These are phyloP conservation scores for Patella caerulea DNA, from an alignment of 2,888 invertebrate species.

Conservation along the genomic window DNA sequence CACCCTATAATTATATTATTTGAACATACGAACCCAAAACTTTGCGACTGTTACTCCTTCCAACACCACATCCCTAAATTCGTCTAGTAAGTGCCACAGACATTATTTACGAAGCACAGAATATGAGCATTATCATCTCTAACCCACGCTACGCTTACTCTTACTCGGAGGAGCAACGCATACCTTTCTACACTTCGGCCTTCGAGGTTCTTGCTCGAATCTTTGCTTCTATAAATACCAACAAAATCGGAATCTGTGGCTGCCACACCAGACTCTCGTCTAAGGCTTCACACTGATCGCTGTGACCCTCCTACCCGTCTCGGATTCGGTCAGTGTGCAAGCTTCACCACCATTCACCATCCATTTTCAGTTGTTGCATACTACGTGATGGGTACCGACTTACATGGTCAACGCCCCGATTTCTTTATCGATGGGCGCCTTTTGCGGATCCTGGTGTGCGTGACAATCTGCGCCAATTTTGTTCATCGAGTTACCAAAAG, in stretches of 20 bases:
- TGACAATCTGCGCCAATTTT: slow-evolving; percentile 72
- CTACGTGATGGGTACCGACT: slow-evolving; percentile 81
- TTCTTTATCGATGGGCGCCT: slow-evolving; percentile 79
- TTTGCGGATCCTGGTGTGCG: slow-evolving; percentile 78
- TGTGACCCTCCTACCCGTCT: neutral
- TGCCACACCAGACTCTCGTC: slow-evolving; percentile 35
- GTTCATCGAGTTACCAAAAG: neutral
- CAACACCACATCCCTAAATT: too few species aligned
- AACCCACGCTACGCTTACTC: neutral
- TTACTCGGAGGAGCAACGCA: slow-evolving; percentile 75
- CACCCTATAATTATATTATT: too few species aligned
- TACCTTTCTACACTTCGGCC: slow-evolving; percentile 75
- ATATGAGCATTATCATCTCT: too few species aligned
- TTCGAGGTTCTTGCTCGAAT: slow-evolving; percentile 77
- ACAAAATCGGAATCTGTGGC: slow-evolving; percentile 77
- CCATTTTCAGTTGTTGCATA: slow-evolving; percentile 78
- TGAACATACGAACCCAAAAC: too few species aligned
- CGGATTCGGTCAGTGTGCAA: slow-evolving; percentile 22
- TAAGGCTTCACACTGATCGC: neutral
- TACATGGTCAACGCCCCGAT: slow-evolving; percentile 84
- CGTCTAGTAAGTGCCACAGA: too few species aligned
- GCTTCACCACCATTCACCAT: slow-evolving; percentile 75
- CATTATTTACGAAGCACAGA: too few species aligned
- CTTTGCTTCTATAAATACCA: slow-evolving; percentile 79
- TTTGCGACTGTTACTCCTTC: too few species aligned